Base-by-base conservation (phyloP, 2,888 invertebrate genomes). In the Branchellion lobata region DNA sequence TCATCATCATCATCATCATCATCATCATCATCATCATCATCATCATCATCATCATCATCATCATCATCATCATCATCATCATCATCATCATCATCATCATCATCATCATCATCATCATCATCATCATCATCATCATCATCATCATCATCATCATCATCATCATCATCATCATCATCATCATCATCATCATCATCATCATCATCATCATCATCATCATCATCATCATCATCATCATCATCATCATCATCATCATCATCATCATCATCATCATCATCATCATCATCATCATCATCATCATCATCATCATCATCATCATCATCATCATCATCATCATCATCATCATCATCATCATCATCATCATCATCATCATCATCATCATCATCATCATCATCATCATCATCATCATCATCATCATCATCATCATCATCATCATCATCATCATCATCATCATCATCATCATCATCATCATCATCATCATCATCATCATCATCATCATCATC, bases 151-250 rank as follows among this genome's bases (percentile, higher is more conserved):
- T 11, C 24, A 61, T 61, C 24, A 61, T 61, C 11, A 51, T 51
- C 11, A 51, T 51, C 53, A 14, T 53, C 53, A 53, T 53, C 53
- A 53, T 53, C 53, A 53, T 47, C 74, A 53, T 53, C 53, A 53
- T 53, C 53, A 21, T 72, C 71, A 5, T 1, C 8, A 11, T 69
- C 77, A 68, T 18, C 68, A 77, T 57, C 3, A 27, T 68, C 68
- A 77, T 74, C 77, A 77, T 77, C 69, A 71, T 11, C 33, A 31
- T 71, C 71, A 71, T 71, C 71, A 71, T n/a, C 27, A n/a, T 71
- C 71, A 3, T 0, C 27, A 1, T 71, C 71, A 5, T 71, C 71
- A 71, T 78, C 78, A 68, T 78, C 65, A 33, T 29, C n/a, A n/a
- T n/a, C n/a, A n/a, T n/a, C n/a, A n/a, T n/a, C n/a, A n/a, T n/a